Conservation (phyloP, 2,797 vertebrate species). For the Erithacus rubecula region DNA sequence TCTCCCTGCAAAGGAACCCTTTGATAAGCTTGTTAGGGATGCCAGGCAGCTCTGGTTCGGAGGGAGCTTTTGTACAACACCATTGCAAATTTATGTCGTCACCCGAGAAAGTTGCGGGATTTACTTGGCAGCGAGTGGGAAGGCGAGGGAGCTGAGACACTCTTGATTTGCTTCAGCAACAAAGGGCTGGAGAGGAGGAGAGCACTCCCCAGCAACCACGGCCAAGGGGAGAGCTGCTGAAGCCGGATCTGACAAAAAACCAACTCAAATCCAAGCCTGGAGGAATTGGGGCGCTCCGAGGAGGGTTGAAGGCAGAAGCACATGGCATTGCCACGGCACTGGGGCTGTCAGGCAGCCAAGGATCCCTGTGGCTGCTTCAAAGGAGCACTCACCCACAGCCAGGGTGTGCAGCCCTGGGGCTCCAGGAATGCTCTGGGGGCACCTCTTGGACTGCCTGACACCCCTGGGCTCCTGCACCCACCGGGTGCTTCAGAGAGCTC, state of each 20-base stretch:
- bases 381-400: neutral
- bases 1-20: slow-evolving; percentile 66
- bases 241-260: neutral
- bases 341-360: neutral
- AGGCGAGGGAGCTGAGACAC: neutral
- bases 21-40: slow-evolving; percentile 75
- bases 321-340: neutral
- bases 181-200: neutral
- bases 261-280: neutral
- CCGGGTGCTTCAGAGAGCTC: rapidly evolving
- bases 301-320: neutral
- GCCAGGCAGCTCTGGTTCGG: slow-evolving; percentile 55
- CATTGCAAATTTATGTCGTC: slow-evolving; percentile 67
- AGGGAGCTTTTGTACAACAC: slow-evolving; percentile 26
- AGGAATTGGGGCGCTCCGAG: neutral
- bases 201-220: neutral
- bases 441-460: neutral
- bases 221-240: neutral
- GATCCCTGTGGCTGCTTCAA: neutral
- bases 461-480: neutral
- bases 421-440: neutral
- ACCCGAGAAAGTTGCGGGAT: slow-evolving; percentile 40
- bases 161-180: neutral
- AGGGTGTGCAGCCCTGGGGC: neutral
- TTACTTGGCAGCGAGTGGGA: neutral